A percentile compares a stretch with the other conserved stretches of the same genome.
phyloP scores from a whole-genome alignment of 2,888 invertebrate genomes.

The Encarsia formosa region DNA sequence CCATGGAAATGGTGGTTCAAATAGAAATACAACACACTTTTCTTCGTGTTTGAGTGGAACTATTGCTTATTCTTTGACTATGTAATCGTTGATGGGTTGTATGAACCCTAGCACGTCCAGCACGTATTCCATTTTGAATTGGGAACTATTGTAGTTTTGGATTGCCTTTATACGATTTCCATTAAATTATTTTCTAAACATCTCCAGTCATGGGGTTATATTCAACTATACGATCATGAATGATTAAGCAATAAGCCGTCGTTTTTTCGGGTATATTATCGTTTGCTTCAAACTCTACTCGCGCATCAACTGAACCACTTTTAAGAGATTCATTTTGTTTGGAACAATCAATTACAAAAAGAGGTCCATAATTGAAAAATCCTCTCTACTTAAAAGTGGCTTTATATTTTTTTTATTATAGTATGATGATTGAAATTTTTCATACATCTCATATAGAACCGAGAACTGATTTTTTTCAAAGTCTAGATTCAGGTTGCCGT shows the following conservation, averaged over 20 bases:
- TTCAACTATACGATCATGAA: too few species aligned
- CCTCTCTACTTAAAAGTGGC: background rate
- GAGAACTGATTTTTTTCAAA: slow-evolving; percentile 12
- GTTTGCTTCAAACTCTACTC: slow-evolving; percentile 14
- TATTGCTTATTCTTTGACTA: background rate
- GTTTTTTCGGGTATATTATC: slow-evolving; percentile 6
- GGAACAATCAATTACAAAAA: slow-evolving; percentile 6
- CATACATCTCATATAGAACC: slow-evolving; percentile 19
- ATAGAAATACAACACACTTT: background rate
- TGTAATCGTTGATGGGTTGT: background rate
- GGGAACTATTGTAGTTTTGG: background rate
- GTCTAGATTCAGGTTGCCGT: slow-evolving; percentile 25
- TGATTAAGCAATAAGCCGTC: slow-evolving; percentile 9
- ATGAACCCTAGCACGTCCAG: background rate
- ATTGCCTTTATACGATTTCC: too few species aligned
- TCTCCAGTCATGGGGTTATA: too few species aligned
- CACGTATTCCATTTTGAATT: background rate
- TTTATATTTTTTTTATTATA: background rate
- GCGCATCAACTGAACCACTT: slow-evolving; percentile 12
- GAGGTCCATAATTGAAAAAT: slow-evolving; percentile 1
- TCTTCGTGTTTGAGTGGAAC: background rate
- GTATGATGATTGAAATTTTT: slow-evolving; percentile 29
- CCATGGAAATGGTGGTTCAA: background rate
- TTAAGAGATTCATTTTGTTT: slow-evolving; percentile 20
- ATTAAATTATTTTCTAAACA: too few species aligned